phyloP scores from a whole-genome alignment of 2,888 invertebrate species.

The Odontocolon sp. region DNA sequence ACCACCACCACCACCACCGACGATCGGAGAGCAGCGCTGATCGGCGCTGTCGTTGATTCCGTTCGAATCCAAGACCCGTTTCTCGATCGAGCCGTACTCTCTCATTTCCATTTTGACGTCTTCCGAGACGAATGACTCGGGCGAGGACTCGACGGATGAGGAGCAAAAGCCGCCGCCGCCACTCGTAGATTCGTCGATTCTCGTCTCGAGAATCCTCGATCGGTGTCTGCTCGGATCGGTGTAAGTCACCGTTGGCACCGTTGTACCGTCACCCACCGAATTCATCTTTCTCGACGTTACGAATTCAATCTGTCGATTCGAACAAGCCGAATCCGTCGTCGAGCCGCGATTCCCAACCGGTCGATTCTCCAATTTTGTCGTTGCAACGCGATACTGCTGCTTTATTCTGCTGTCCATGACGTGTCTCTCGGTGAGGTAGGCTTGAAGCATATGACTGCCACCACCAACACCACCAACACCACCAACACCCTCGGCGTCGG shows the following conservation, averaged over 20 bases:
- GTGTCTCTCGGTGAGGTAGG: slow-evolving; percentile 88
- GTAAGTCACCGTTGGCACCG: slow-evolving; percentile 73
- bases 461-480: too few relatives aligned
- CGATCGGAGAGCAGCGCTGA: too few relatives aligned
- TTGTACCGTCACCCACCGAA: slow-evolving; percentile 62
- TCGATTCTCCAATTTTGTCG: slow-evolving; percentile 66
- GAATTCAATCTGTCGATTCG: slow-evolving; percentile 66
- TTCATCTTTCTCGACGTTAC: slow-evolving; percentile 65
- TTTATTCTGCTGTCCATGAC: slow-evolving; percentile 87
- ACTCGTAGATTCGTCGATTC: slow-evolving; percentile 67
- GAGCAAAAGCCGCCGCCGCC: too few relatives aligned
- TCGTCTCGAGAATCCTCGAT: slow-evolving; percentile 65
- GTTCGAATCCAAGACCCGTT: slow-evolving; percentile 63
- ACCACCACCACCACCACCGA: too few relatives aligned
- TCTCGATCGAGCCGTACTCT: slow-evolving; percentile 63
- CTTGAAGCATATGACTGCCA: slow-evolving; percentile 87
- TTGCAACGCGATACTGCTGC: slow-evolving; percentile 81
- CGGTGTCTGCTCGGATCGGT: slow-evolving; percentile 72
- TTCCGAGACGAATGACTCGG: too few relatives aligned
- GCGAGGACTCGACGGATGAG: too few relatives aligned
- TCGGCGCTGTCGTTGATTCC: too few relatives aligned
- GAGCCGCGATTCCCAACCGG: slow-evolving; percentile 65
- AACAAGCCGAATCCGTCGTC: too few relatives aligned
- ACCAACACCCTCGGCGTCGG: slow-evolving; percentile 83
- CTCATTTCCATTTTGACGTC: slow-evolving; percentile 70